Percentiles rank a stretch among this genome's conserved stretches.
These are phyloP conservation scores for Noctilio leporinus DNA, from an alignment of 2,113 vertebrate species.

Conservation along the genomic window DNA sequence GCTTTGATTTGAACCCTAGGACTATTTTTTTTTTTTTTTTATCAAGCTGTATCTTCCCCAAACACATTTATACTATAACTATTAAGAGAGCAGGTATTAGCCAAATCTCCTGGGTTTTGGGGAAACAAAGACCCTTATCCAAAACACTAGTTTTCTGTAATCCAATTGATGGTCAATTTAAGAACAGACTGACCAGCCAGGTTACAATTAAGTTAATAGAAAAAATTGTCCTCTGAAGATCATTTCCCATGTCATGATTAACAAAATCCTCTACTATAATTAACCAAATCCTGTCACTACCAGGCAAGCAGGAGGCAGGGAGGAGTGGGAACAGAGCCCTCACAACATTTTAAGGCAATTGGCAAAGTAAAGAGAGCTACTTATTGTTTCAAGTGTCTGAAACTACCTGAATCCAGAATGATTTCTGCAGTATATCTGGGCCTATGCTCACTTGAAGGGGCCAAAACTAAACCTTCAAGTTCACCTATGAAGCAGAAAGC, in stretches of 20 bases:
- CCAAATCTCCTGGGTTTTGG: not conserved
- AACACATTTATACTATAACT: not conserved
- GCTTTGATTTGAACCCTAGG: not conserved
- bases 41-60: not conserved
- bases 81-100: not conserved
- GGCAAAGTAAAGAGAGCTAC: not conserved
- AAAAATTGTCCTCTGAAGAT: constrained; percentile 29
- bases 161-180: constrained; percentile 41
- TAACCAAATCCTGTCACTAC: not conserved
- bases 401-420: not conserved
- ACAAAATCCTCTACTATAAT: not conserved
- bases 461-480: not conserved
- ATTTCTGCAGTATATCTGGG: not conserved
- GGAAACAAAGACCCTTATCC: not conserved
- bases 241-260: not conserved
- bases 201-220: constrained; percentile 3
- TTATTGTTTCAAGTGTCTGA: not conserved
- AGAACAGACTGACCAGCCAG: constrained; percentile 18
- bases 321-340: not conserved
- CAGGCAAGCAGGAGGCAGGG: not conserved
- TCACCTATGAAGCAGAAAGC: not conserved
- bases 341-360: not conserved
- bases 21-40: not conserved
- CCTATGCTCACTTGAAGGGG: not conserved
- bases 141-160: constrained; percentile 37